Conservation (phyloP, 2,888 invertebrate species). For the Nephrocerus scutellatus region DNA sequence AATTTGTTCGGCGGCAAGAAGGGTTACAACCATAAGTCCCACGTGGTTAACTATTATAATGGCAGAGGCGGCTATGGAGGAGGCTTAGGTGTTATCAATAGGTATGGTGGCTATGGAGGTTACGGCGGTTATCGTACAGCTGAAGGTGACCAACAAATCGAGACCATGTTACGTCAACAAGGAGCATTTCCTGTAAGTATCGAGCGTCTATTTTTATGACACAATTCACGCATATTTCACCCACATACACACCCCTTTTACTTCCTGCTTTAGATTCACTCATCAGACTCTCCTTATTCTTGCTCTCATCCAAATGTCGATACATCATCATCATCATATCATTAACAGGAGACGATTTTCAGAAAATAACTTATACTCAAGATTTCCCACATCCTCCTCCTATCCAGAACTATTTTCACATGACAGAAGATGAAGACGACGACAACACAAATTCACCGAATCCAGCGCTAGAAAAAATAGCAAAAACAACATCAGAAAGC, state of each 20-base stretch:
- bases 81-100: constrained; percentile 18
- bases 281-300: constrained; percentile 21
- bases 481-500: constrained; percentile 6
- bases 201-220: neutral
- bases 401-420: constrained; percentile 12
- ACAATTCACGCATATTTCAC: neutral
- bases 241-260: constrained; percentile 4
- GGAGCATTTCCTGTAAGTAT: constrained; percentile 31
- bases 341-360: constrained; percentile 48
- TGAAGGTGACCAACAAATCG: constrained; percentile 32
- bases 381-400: constrained; percentile 14
- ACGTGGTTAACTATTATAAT: neutral
- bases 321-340: constrained; percentile 27
- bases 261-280: constrained; percentile 10
- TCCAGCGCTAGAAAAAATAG: constrained; percentile 12
- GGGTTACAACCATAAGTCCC: neutral
- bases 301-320: constrained; percentile 18
- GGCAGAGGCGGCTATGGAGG: constrained; percentile 15
- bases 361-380: constrained; percentile 32
- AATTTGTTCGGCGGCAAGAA: too few relatives aligned
- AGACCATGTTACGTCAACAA: constrained; percentile 33
- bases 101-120: constrained; percentile 12
- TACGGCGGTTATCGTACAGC: constrained; percentile 32
- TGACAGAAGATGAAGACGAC: constrained; percentile 12
- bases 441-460: constrained; percentile 14